A percentile compares a stretch with the other conserved stretches of the same genome.
phyloP scores from a whole-genome alignment of 2,888 invertebrate species.

The Lissocephala sabroskyi region DNA sequence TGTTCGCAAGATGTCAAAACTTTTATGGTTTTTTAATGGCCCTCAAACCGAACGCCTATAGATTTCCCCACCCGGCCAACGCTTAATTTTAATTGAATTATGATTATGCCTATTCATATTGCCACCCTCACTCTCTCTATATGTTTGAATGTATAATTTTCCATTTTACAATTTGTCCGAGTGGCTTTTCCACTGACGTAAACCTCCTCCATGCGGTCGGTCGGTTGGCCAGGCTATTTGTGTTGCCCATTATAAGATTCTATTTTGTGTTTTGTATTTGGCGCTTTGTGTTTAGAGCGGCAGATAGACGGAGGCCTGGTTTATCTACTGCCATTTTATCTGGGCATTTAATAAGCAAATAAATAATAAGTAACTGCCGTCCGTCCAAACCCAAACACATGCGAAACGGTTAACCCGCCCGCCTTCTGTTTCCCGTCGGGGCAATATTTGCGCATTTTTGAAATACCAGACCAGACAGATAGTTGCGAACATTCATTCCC shows the following conservation, averaged over 20 bases:
- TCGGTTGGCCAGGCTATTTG: too few relatives aligned
- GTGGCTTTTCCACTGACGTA: too few relatives aligned
- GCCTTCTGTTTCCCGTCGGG: not conserved
- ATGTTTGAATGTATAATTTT: too few relatives aligned
- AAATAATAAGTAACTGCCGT: conserved; percentile 23
- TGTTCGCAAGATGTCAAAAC: conserved; percentile 53
- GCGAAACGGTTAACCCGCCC: too few relatives aligned
- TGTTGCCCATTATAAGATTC: too few relatives aligned
- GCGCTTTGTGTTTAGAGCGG: too few relatives aligned
- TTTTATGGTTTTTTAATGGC: conserved; percentile 44
- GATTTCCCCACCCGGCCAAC: conserved; percentile 12
- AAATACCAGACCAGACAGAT: not conserved
- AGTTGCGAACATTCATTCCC: too few relatives aligned
- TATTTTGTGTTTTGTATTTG: not conserved
- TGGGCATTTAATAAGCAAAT: conserved; percentile 31
- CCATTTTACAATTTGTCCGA: too few relatives aligned
- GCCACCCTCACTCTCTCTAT: too few relatives aligned
- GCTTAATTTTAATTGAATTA: conserved; percentile 38
- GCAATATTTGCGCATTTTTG: not conserved
- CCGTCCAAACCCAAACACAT: not conserved
- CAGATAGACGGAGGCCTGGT: conserved; percentile 7
- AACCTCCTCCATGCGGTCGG: too few relatives aligned
- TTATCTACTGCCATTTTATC: conserved; percentile 39
- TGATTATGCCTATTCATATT: conserved; percentile 4
- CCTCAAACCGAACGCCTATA: conserved; percentile 17